Base-by-base conservation (phyloP, 2,888 invertebrate species). In the Ommatoiulus sabulosus region DNA sequence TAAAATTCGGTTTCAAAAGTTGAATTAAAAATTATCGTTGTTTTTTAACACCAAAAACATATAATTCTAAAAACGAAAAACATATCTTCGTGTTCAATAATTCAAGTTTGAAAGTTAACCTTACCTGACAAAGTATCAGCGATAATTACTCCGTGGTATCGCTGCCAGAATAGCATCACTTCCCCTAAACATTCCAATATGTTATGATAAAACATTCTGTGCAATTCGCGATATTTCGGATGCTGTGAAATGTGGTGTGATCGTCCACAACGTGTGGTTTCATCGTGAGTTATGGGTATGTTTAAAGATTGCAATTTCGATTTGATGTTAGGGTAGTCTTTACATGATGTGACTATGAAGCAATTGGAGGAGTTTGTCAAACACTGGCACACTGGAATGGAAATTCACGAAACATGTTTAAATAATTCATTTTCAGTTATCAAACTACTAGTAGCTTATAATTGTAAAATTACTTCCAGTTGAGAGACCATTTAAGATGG, bases 141-240 rank as follows among this genome's bases (percentile, higher is more conserved):
- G 15, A 87, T 87, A 52, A 87, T 4, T n/a, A 87, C 52, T n/a
- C 87, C 87, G 7, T 57, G 48, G 12, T 46, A 87, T 87, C 87
- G 17, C 20, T 87, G 44, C 87, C 87, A 87, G 15, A 46, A 52
- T 57, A 87, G 52, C 87, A 87, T 87, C 5, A 87, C 46, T 15
- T 87, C 87, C n/a, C n/a, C 35, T 5, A 87, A 52, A 24, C 87
- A 20, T 52, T 87, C 87, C 52, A 87, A 12, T 7, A 24, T 35
- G 52, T 87, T 87, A 20, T 87, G 87, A 24, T 72, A 72, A 72
- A 72, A 2, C 72, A 72, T 72, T 72, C 72, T 20, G 6, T 72
- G 24, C 72, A 72, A 24, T 72, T 72, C 24, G 6, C 10, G 5
- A 10, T 72, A 72, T 24, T 72, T 72, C 8, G 72, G 24, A 72